Evolutionary conservation across 2,888 invertebrate genomes (phyloP), one percentile per base, ranked within the genome.

Genomic region (Meteorus colon): DNA sequence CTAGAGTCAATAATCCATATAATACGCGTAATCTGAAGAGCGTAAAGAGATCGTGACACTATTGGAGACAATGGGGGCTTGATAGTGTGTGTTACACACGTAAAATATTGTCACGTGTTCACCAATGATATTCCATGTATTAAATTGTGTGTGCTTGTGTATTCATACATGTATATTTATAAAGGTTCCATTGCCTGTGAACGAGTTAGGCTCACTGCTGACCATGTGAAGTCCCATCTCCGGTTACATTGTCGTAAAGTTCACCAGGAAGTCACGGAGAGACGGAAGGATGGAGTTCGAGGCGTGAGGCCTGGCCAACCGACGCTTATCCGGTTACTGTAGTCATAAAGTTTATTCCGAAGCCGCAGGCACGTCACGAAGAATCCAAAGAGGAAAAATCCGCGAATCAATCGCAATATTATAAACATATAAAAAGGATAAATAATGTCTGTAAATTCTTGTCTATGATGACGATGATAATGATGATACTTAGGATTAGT

Each of bases 21-120:
- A 79, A 80, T 79, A 75, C 79, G 80, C 78, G 78, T 81, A 79
- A 79, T 79, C 77, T 75, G 77, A 79, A 80, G 75, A 74, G 77
- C n/a, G 51, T 51, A 73, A 65, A 51, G 34, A 19, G 19, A 29
- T 51, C 4, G 51, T n/a, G 51, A 51, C 51, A n/a, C 78, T 77
- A 77, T n/a, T 66, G 77, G 55, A 77, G 80, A 80, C 79, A 81
- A 81, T 81, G 76, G 78, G 76, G 78, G 73, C 77, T 77, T 77
- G 78, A 80, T 78, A 78, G 77, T 77, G 76, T 81, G 77, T 81
- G 77, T 78, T 78, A 75, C 76, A 66, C 65, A 51, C 71, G 75
- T 75, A 78, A 77, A 79, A 78, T 78, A 79, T 77, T 75, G 78
- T 77, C n/a, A 51, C n/a, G 34, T 34, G 51, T 51, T 51, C 14